phyloP scores from a whole-genome alignment of 2,888 invertebrate species.

The Plagiodera versicolora region DNA sequence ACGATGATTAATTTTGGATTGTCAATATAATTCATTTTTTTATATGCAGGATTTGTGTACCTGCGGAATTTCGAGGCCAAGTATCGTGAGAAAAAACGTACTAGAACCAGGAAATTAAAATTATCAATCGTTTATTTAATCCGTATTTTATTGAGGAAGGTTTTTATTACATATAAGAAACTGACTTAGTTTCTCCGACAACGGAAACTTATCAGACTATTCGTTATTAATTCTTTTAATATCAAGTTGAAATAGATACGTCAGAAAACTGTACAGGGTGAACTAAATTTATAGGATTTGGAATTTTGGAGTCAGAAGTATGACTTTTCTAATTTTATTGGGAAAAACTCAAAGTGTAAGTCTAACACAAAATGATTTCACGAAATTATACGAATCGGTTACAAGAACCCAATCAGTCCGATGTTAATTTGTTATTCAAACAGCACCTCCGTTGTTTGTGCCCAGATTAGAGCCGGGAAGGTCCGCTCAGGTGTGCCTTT shows the following conservation, averaged over 20 bases:
- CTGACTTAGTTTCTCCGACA: not conserved
- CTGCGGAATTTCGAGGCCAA: not conserved
- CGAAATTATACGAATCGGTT: too few species aligned
- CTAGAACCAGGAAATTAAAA: not conserved
- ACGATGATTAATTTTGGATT: too few species aligned
- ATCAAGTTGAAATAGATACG: too few species aligned
- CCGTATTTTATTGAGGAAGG: not conserved
- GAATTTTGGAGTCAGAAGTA: too few species aligned
- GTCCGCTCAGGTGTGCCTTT: conserved; percentile 11
- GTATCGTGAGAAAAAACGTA: not conserved
- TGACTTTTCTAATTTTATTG: too few species aligned
- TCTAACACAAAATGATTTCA: not conserved
- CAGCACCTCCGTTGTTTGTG: conserved; percentile 1
- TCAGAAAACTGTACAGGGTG: too few species aligned
- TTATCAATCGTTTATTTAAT: not conserved
- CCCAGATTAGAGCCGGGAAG: conserved; percentile 1
- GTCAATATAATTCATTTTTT: not conserved
- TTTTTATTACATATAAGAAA: too few species aligned
- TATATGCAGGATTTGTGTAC: not conserved
- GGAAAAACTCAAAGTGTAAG: too few species aligned
- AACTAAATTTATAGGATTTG: too few species aligned
- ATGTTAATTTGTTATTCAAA: conserved; percentile 1
- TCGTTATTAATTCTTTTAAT: too few species aligned
- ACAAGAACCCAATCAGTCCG: not conserved
- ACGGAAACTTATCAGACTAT: too few species aligned